A percentile compares a stretch with the other conserved stretches of the same genome.
Conservation (phyloP, 2,113 vertebrate species). For the Danio rerio region GRCz12tu NC_133198.1:7158501-7159000, state of each 20-base stretch:
- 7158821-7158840: not conserved
- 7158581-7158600: too few species aligned
- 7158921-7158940: not conserved
- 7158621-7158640: too few species aligned
- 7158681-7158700: too few species aligned
- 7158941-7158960: not conserved
- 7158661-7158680: not conserved
- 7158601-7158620: too few species aligned
- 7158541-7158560: too few species aligned
- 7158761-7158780: not conserved
- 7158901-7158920: not conserved
- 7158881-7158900: constrained; percentile 9
- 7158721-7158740: not conserved
- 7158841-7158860: not conserved
- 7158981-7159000: not conserved
- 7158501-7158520: too few species aligned
- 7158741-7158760: not conserved
- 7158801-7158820: not conserved
- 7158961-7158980: not conserved
- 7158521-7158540: too few species aligned
- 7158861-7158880: not conserved
- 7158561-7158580: too few species aligned
- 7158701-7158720: not conserved
- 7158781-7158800: not conserved
- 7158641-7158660: too few species aligned